Percentiles rank a stretch among this genome's conserved stretches.
Evolutionary conservation across 2,113 vertebrate genomes (phyloP).

Genomic region (Glaucidium brasilianum): DNA sequence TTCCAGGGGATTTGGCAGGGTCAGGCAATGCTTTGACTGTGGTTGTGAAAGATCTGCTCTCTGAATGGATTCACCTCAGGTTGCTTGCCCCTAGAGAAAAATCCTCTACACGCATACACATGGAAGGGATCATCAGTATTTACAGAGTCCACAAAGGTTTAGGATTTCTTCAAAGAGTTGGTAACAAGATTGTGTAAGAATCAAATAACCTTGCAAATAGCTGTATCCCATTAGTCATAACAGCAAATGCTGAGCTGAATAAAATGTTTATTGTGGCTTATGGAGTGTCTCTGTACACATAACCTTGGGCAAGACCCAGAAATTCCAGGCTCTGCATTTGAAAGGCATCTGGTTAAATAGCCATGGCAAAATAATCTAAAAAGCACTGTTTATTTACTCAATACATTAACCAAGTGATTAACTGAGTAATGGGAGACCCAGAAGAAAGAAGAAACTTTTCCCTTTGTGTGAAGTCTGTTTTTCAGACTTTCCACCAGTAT

Average conservation of each 20-base stretch:
- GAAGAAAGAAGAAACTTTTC: constrained; percentile 7
- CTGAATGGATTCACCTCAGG: background rate
- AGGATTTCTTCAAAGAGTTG: constrained; percentile 14
- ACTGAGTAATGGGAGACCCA: background rate
- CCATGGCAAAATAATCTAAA: background rate
- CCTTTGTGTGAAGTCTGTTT: background rate
- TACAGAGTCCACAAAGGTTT: constrained; percentile 16
- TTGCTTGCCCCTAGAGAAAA: background rate
- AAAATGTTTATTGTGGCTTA: constrained; percentile 43
- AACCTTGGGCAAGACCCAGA: constrained; percentile 49
- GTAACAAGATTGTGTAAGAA: constrained; percentile 31
- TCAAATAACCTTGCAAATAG: constrained; percentile 25
- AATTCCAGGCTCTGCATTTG: constrained; percentile 5
- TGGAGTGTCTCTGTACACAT: constrained; percentile 32
- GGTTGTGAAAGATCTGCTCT: constrained; percentile 6
- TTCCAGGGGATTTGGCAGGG: constrained; percentile 29
- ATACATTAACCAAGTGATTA: constrained; percentile 10
- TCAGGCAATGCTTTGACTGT: background rate
- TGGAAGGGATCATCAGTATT: background rate
- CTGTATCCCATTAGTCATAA: background rate
- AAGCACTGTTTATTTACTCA: constrained; percentile 31
- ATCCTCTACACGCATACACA: background rate
- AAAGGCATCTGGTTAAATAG: constrained; percentile 32
- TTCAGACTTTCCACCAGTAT: background rate
- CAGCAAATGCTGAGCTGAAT: background rate